These are phyloP conservation scores for Metallyticus violacea DNA, from an alignment of 2,888 invertebrate species.

Conservation along the genomic window DNA sequence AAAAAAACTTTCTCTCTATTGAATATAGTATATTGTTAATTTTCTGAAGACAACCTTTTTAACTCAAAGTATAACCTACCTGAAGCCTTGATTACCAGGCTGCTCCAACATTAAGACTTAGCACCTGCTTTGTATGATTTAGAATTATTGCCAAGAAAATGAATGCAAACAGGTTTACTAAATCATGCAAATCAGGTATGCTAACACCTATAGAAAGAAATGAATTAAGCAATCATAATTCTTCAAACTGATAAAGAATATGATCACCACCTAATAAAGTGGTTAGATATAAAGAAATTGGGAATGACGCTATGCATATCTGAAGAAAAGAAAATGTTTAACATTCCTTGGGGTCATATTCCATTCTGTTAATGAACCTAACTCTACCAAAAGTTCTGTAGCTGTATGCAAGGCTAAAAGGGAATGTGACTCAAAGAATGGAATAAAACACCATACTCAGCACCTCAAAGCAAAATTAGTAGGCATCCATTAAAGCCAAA, in stretches of 20 bases:
- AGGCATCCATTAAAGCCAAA: neutral
- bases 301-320: neutral
- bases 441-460: neutral
- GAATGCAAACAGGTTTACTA: neutral
- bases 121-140: neutral
- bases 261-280: slow-evolving; percentile 1
- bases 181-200: neutral
- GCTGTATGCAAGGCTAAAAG: neutral
- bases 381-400: neutral
- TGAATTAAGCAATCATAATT: neutral
- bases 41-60: neutral
- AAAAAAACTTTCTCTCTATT: too few species aligned
- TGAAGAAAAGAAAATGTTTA: neutral
- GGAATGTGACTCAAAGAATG: neutral
- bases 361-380: neutral
- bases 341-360: neutral
- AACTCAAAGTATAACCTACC: neutral
- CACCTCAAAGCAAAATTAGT: neutral
- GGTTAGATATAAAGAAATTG: neutral
- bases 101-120: neutral
- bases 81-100: neutral
- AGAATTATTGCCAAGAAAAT: neutral
- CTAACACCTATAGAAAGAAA: neutral
- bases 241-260: slow-evolving; percentile 25
- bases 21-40: neutral